Percentiles rank a stretch among this genome's conserved stretches.
Evolutionary conservation across 2,797 vertebrate species (phyloP).

Genomic region (Acanthopagrus latus): DNA sequence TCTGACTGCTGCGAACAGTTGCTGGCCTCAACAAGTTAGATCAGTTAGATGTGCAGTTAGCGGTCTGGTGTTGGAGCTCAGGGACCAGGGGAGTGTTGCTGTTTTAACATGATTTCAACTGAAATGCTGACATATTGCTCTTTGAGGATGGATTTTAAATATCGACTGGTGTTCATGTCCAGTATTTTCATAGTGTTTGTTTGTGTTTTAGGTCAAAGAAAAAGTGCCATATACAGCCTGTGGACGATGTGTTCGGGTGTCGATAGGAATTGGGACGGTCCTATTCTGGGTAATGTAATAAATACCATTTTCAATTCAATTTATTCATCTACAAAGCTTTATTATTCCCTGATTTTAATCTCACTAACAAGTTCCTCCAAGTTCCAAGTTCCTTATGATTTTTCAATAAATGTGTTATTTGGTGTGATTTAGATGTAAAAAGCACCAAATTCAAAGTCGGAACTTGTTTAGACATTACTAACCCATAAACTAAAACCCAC

Average conservation of each 20-base stretch:
- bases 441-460: no score
- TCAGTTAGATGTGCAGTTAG: no score
- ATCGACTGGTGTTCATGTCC: background rate
- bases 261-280: slow-evolving; percentile 91
- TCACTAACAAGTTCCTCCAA: background rate
- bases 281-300: slow-evolving; percentile 92
- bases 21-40: no score
- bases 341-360: background rate
- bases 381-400: no score
- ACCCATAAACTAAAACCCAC: no score
- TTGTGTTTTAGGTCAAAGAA: slow-evolving; percentile 86
- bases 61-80: no score
- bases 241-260: slow-evolving; percentile 87
- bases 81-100: no score
- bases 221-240: slow-evolving; percentile 90
- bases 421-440: background rate
- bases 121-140: no score
- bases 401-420: background rate
- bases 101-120: no score
- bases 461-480: no score
- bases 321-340: background rate
- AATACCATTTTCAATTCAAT: background rate
- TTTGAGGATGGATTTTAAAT: background rate
- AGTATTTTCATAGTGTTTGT: slow-evolving; percentile 26
- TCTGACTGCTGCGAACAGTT: no score